These are phyloP conservation scores for Enteromius trimaculatus DNA, from an alignment of 2,797 vertebrate genomes.

Conservation along the genomic window DNA sequence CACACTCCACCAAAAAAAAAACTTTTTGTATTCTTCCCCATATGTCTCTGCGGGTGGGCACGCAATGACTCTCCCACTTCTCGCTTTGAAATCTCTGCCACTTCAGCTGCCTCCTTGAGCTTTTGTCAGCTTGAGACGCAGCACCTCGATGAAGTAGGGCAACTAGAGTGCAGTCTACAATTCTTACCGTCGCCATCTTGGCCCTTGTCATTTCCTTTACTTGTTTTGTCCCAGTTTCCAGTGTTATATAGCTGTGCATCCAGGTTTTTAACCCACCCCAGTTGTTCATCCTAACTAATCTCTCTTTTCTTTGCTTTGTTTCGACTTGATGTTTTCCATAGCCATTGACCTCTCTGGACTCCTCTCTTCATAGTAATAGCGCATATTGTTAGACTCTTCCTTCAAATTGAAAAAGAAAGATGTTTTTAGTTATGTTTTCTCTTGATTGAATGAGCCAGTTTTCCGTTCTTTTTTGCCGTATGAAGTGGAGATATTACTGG, in stretches of 20 bases:
- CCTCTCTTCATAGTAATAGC: conserved; percentile 67
- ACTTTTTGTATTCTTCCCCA: conserved; percentile 43
- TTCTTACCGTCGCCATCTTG: conserved; percentile 43
- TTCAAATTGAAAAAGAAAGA: conserved; percentile 49
- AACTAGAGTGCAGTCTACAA: conserved; percentile 10
- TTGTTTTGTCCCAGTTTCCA: conserved; percentile 37
- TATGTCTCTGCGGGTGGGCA: conserved; percentile 50
- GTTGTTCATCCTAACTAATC: neutral
- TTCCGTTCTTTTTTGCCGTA: conserved; percentile 56
- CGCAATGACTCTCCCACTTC: conserved; percentile 47
- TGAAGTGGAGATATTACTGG: conserved; percentile 82
- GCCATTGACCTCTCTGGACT: conserved; percentile 59
- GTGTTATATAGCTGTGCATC: conserved; percentile 9
- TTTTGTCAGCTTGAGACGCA: conserved; percentile 33
- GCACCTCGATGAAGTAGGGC: conserved; percentile 42
- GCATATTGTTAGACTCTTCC: conserved; percentile 76
- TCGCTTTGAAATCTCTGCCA: conserved; percentile 46
- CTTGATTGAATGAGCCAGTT: conserved; percentile 84
- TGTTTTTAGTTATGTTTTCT: conserved; percentile 84
- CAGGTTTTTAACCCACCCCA: conserved; percentile 7
- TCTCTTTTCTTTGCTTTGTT: conserved; percentile 1
- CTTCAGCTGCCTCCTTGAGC: conserved; percentile 37
- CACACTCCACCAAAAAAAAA: conserved; percentile 33
- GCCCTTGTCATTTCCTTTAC: conserved; percentile 48
- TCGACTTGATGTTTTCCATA: conserved; percentile 4